Base-by-base conservation (phyloP, 2,888 invertebrate species). In the Trissolcus japonicus region DNA sequence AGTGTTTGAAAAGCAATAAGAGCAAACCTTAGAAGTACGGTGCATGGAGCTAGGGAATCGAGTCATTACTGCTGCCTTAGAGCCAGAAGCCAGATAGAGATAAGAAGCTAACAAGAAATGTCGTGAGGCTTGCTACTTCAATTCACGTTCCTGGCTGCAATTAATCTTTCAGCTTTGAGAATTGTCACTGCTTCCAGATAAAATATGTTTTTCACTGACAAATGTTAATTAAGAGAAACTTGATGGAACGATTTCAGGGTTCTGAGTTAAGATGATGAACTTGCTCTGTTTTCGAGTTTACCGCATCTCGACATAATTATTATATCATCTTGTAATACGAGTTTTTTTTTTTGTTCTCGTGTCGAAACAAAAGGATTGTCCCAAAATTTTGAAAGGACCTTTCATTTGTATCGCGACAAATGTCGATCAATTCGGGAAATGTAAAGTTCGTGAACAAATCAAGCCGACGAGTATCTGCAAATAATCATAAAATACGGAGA, bases 41-140 rank as follows among this genome's bases (percentile, higher is more conserved):
- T 50, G 60, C 16, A 46, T 35, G 35, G 46, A 46, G 59, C 61
- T 71, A 66, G 72, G 67, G 62, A 72, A 74, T 69, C 62, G 74
- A 68, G 67, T 73, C 78, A 69, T 78, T 78, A 78, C 62, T 60
- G 51, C 60, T 57, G 67, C 57, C 72, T 77, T 63, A 77, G 48
- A 46, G 59, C 71, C 54, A 71, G 74, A 78, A 78, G 73, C 74
- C 51, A 74, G 63, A 78, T 68, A 72, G 65, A 68, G 77, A 72
- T 72, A 72, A 77, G 71, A 72, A 62, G 63, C 55, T 65, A 65
- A 59, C 75, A 75, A 75, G 75, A 75, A 75, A 65, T 69, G 69
- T 75, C 51, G 62, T 29, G 50, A 69, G 65, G 55, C 69, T 63
- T 60, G 75, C 43, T 75, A 68, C 68, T 62, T 68, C 68, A 54